Evolutionary conservation across 92 coral and sea anemone genomes (phyloP), one percentile per base, ranked within the genome.

Genomic region (Chrysogorgia sp.): DNA sequence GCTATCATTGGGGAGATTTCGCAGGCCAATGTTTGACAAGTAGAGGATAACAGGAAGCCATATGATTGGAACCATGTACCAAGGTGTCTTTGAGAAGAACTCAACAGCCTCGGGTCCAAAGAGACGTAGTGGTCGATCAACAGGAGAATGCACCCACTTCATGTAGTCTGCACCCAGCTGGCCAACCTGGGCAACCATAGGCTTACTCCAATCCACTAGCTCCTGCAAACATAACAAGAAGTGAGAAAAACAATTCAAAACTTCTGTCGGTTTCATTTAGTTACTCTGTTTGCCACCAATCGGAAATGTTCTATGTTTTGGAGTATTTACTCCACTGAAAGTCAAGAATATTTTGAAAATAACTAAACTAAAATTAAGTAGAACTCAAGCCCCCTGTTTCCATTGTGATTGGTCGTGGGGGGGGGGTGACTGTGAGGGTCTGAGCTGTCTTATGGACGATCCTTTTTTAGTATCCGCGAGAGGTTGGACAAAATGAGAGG

Each of bases 141-240:
- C 98, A 0, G 98, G 98, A 12, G 98, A 93, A 40, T 93, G 98
- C 10, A 93, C 98, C 98, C 98, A 93, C 24, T 80, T 82, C 75
- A 91, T 86, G 90, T 93, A 93, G 64, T 89, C 87, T 17, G 91
- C 58, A 15, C 98, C 92, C 56, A 93, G 89, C 25, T 81, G 85
- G 41, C 98, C 98, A 67, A 93, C 98, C 83, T 93, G 98, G 2
- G 96, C 90, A 12, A 93, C 85, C 92, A 93, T 91, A 25, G 97
- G 94, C 81, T 93, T 93, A 71, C 64, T 89, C 98, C 98, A 93
- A 43, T 93, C 98, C 40, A 93, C 90, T 48, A 87, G 87, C 22
- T 93, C 98, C 98, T 93, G 79, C 31, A 64, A 21, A 12, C 1
- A 17, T 3, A 28, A 23, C 14, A n/a, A 30, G 34, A 21, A 59